A percentile compares a stretch with the other conserved stretches of the same genome.
These are phyloP conservation scores for Aleadryas rufinucha DNA, from an alignment of 2,113 vertebrate genomes.

Conservation along the genomic window DNA sequence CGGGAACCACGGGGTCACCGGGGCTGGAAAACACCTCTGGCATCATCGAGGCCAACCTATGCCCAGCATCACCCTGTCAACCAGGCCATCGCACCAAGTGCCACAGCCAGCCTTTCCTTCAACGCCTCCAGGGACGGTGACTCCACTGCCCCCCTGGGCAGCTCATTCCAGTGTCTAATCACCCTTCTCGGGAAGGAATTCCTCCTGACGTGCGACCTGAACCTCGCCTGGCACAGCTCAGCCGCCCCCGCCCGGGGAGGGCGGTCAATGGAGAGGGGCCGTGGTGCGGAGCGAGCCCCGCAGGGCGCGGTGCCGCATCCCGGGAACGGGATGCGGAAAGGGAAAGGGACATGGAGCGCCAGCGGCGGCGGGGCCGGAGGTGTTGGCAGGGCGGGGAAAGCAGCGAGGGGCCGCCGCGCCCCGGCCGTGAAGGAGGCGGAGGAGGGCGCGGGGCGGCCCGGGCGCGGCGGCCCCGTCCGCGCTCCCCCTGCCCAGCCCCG, in stretches of 20 bases:
- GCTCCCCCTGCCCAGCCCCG: conserved; percentile 12
- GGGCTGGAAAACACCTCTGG: not conserved
- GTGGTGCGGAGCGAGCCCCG: not conserved
- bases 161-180: not conserved
- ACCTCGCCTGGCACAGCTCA: not conserved
- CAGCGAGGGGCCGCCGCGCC: not conserved
- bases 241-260: not conserved
- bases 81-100: not conserved
- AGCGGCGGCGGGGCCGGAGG: not conserved
- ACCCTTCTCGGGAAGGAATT: not conserved
- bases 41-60: not conserved
- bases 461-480: not conserved
- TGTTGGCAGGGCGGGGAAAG: not conserved
- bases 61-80: too few relatives aligned
- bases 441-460: not conserved
- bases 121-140: not conserved
- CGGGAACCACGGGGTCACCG: not conserved
- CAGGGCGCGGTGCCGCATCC: not conserved
- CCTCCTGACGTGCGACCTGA: not conserved
- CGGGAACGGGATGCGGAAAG: not conserved
- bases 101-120: not conserved
- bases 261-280: not conserved
- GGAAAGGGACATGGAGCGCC: not conserved
- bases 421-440: not conserved
- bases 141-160: not conserved